Conservation (phyloP, 1,140 invertebrate genomes). For the Drosophila setifemur region DNA sequence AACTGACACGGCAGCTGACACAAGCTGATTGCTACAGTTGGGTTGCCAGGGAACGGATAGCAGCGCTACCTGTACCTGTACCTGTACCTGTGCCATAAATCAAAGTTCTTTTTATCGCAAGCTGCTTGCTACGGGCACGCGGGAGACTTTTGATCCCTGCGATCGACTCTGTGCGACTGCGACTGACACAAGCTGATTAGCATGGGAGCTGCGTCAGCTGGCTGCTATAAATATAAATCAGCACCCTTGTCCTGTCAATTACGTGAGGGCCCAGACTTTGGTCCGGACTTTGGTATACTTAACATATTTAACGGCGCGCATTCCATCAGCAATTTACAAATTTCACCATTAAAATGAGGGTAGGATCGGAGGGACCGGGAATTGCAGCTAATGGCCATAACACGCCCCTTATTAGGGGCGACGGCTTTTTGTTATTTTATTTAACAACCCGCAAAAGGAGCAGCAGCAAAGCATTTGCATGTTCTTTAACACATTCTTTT, state of each 20-base stretch:
- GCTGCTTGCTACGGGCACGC: too few relatives aligned
- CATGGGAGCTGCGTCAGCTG: background rate
- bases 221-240: slow-evolving; percentile 29
- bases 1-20: too few relatives aligned
- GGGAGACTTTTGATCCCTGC: slow-evolving; percentile 3
- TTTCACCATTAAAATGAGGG: slow-evolving; percentile 11
- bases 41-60: too few relatives aligned
- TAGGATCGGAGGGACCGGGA: background rate
- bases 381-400: slow-evolving; percentile 42
- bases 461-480: too few relatives aligned
- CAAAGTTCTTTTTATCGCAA: too few relatives aligned
- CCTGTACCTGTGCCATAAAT: too few relatives aligned
- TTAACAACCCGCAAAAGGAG: too few relatives aligned
- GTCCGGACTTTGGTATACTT: too few relatives aligned
- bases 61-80: too few relatives aligned
- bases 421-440: slow-evolving; percentile 9
- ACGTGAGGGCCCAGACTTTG: background rate
- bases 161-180: background rate
- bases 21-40: too few relatives aligned
- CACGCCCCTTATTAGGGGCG: slow-evolving; percentile 26
- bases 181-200: background rate
- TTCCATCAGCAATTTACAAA: slow-evolving; percentile 22
- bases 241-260: slow-evolving; percentile 39
- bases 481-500: too few relatives aligned
- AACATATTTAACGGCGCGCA: slow-evolving; percentile 2